A percentile compares a stretch with the other conserved stretches of the same genome.
These are phyloP conservation scores for Pterocles burchelli DNA, from an alignment of 2,113 vertebrate genomes.

Conservation along the genomic window DNA sequence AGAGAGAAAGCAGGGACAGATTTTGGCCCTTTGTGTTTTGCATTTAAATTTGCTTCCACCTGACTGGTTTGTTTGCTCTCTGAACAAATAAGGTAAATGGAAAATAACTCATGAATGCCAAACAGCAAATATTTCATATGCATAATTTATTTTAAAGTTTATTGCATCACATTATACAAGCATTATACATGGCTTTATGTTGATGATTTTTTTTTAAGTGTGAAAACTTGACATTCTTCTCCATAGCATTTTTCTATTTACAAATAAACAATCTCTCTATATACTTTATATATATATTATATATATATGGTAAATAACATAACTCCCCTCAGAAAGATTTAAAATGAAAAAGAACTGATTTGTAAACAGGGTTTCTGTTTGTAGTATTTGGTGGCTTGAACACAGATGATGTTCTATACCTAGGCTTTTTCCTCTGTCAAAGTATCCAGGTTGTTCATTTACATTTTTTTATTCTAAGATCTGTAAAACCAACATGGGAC, in stretches of 20 bases:
- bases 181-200: slow-evolving; percentile 82
- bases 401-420: slow-evolving; percentile 38
- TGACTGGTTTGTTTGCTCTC: background rate
- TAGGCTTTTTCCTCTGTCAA: slow-evolving; percentile 61
- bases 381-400: slow-evolving; percentile 57
- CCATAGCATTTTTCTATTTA: slow-evolving; percentile 78
- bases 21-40: background rate
- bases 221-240: slow-evolving; percentile 79
- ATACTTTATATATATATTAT: slow-evolving; percentile 75
- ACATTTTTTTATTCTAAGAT: slow-evolving; percentile 66
- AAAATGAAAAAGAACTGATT: slow-evolving; percentile 72
- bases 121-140: slow-evolving; percentile 69
- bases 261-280: slow-evolving; percentile 80
- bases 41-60: background rate
- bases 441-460: slow-evolving; percentile 57
- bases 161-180: slow-evolving; percentile 82
- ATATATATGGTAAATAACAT: slow-evolving; percentile 72
- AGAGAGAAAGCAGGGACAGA: background rate
- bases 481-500: slow-evolving; percentile 74
- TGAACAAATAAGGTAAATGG: background rate
- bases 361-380: slow-evolving; percentile 79
- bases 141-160: slow-evolving; percentile 83
- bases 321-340: slow-evolving; percentile 74
- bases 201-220: slow-evolving; percentile 69
- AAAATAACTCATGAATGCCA: slow-evolving; percentile 48